Conservation (phyloP, 2,888 invertebrate genomes). For the Agrenia bidenticulata region DNA sequence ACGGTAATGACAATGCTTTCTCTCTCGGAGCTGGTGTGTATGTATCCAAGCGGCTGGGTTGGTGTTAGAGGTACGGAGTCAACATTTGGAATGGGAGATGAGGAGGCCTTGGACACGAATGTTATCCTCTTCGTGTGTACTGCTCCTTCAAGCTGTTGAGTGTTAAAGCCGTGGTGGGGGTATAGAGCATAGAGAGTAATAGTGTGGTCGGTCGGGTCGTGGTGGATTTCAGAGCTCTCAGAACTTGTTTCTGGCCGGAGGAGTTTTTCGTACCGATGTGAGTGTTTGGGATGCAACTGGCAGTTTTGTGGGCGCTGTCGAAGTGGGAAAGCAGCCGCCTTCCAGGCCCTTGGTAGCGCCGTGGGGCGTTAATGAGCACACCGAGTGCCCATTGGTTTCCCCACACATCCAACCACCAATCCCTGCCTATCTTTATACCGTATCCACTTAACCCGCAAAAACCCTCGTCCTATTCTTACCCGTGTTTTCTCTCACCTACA, state of each 20-base stretch:
- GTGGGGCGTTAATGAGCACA: constrained; percentile 53
- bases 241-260: neutral
- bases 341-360: constrained; percentile 53
- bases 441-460: constrained; percentile 13
- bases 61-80: constrained; percentile 44
- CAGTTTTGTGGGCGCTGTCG: constrained; percentile 50
- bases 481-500: constrained; percentile 23
- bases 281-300: constrained; percentile 49
- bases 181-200: constrained; percentile 10
- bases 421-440: constrained; percentile 30
- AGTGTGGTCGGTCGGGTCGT: neutral
- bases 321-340: constrained; percentile 54
- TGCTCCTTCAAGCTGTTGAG: constrained; percentile 3
- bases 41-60: no score
- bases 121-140: neutral
- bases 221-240: no score
- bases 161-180: constrained; percentile 23
- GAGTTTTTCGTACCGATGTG: constrained; percentile 14
- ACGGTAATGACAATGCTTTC: no score
- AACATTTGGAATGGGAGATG: constrained; percentile 41
- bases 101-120: constrained; percentile 46
- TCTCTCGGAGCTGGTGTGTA: no score
- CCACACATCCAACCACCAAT: constrained; percentile 49
- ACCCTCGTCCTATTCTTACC: constrained; percentile 13
- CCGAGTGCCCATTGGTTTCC: constrained; percentile 52